Conservation (phyloP, 2,797 vertebrate species). For the Sebastes hubbsi region DNA sequence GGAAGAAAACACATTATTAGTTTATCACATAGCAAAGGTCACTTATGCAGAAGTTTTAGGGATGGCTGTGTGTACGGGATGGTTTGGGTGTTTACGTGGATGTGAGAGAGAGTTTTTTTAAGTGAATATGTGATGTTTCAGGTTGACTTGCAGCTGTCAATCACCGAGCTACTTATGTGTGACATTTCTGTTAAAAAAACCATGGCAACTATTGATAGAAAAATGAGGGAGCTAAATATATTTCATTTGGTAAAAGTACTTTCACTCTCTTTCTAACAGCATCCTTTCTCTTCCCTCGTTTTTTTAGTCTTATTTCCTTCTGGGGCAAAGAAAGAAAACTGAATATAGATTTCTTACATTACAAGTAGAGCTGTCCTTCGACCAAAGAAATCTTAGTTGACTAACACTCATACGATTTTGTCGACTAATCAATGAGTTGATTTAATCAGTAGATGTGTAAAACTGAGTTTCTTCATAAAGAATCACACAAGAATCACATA, state of each 20-base stretch:
- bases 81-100: neutral
- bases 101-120: neutral
- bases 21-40: slow-evolving; percentile 10
- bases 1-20: neutral
- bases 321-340: neutral
- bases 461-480: too few species aligned
- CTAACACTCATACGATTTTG: too few species aligned
- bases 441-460: too few species aligned
- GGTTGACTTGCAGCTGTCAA: slow-evolving; percentile 35
- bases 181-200: slow-evolving; percentile 45
- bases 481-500: too few species aligned
- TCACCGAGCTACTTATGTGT: slow-evolving; percentile 25
- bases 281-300: neutral
- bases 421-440: too few species aligned
- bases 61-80: neutral
- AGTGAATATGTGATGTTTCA: neutral
- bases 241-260: neutral
- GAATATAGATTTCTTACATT: neutral
- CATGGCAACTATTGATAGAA: neutral
- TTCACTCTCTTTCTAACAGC: neutral
- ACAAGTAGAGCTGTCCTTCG: neutral
- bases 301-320: too few species aligned
- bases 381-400: too few species aligned
- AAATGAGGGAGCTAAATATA: neutral
- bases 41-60: neutral